Conservation (phyloP, 2,113 vertebrate species). For the Neoarius graeffei region DNA sequence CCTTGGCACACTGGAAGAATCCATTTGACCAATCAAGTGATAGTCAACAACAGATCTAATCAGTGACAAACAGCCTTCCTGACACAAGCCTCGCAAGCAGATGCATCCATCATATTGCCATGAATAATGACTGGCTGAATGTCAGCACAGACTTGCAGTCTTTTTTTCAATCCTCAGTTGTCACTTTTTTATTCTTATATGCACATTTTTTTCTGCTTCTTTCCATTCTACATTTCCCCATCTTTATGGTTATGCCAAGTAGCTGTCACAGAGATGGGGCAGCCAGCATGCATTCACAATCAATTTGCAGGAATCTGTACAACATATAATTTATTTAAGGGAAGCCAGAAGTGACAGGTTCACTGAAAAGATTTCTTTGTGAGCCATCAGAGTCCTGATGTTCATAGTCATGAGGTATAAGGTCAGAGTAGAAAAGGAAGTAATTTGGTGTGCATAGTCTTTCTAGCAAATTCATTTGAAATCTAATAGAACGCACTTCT, state of each 20-base stretch:
- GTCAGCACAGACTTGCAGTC: conserved; percentile 18
- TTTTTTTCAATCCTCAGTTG: neutral
- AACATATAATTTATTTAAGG: neutral
- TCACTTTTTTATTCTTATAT: conserved; percentile 9
- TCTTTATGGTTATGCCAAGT: conserved; percentile 33
- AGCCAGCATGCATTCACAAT: conserved; percentile 5
- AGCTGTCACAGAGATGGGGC: conserved; percentile 24
- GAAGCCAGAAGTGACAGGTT: neutral
- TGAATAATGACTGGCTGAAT: conserved; percentile 27
- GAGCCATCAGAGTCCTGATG: neutral
- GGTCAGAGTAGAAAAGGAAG: neutral
- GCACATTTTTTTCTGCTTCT: neutral
- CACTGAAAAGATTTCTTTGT: neutral
- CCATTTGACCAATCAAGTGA: conserved; percentile 53
- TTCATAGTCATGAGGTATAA: neutral
- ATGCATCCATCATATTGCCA: conserved; percentile 25
- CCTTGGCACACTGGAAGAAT: conserved; percentile 39
- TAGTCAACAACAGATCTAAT: conserved; percentile 48
- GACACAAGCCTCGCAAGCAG: neutral
- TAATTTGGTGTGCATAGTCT: neutral
- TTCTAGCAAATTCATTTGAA: neutral
- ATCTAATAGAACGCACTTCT: neutral
- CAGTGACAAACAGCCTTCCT: conserved; percentile 43
- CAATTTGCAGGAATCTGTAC: neutral
- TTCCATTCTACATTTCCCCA: neutral